Percentiles rank a stretch among this genome's conserved stretches.
Evolutionary conservation across 2,888 invertebrate genomes (phyloP).

Genomic region (Himalopsyche anomala): DNA sequence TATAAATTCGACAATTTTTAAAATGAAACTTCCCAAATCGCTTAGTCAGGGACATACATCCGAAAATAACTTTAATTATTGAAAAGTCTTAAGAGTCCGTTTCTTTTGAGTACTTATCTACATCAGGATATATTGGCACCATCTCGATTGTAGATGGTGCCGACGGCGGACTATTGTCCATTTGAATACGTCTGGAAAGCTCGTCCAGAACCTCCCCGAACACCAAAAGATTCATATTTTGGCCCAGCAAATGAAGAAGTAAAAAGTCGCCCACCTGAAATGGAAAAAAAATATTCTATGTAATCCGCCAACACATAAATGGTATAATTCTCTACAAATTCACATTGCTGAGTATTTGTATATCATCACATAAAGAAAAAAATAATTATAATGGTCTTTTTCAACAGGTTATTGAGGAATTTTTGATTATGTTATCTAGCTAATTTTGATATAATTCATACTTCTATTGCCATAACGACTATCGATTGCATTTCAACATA

Average conservation of each 20-base stretch:
- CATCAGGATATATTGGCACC: conserved; percentile 89
- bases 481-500: no score
- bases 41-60: background rate
- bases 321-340: no score
- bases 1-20: background rate
- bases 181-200: conserved; percentile 82
- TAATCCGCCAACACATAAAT: no score
- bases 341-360: no score
- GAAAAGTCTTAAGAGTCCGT: conserved; percentile 43
- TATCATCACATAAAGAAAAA: no score
- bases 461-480: no score
- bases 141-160: conserved; percentile 92
- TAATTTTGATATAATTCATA: no score
- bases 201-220: conserved; percentile 89
- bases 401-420: no score
- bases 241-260: conserved; percentile 88
- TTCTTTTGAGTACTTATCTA: conserved; percentile 80
- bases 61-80: background rate
- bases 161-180: conserved; percentile 87
- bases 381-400: no score
- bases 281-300: background rate
- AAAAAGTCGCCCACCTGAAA: conserved; percentile 90
- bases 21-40: background rate
- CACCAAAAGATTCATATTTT: conserved; percentile 89
- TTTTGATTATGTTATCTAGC: no score